phyloP scores from a whole-genome alignment of 2,888 invertebrate genomes.

The Sepioteuthis lessoniana region DNA sequence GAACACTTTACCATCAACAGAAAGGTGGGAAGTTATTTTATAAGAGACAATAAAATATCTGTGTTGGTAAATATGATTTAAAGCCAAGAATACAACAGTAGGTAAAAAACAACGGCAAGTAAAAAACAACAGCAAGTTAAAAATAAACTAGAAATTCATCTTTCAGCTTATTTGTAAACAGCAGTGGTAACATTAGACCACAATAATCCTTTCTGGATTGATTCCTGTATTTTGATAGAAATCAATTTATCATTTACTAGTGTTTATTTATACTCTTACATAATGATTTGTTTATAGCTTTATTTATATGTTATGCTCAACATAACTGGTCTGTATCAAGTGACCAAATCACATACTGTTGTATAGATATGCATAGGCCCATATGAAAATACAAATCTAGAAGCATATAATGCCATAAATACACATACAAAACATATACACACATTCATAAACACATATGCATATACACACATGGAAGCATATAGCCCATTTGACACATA shows the following conservation, averaged over 20 bases:
- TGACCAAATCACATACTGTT: background rate
- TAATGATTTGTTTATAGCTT: background rate
- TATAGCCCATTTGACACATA: background rate
- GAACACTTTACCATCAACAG: no score
- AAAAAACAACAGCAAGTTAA: background rate
- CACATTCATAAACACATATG: background rate
- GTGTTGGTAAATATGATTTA: background rate
- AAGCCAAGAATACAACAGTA: background rate
- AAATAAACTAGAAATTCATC: background rate
- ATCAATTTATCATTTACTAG: no score
- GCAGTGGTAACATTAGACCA: background rate
- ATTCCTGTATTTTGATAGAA: no score
- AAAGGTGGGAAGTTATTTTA: no score
- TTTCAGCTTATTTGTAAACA: background rate
- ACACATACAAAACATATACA: background rate
- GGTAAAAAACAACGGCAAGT: background rate
- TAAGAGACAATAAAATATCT: no score
- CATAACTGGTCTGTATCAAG: background rate
- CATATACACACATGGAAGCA: background rate
- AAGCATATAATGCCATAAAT: background rate
- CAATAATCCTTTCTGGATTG: background rate
- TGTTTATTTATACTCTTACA: no score
- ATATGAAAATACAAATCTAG: no score
- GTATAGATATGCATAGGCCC: background rate
- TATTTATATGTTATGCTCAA: background rate